A percentile compares a stretch with the other conserved stretches of the same genome.
Conservation (phyloP, 64 coral and sea anemone species). For the Stichodactyla helianthus region DNA sequence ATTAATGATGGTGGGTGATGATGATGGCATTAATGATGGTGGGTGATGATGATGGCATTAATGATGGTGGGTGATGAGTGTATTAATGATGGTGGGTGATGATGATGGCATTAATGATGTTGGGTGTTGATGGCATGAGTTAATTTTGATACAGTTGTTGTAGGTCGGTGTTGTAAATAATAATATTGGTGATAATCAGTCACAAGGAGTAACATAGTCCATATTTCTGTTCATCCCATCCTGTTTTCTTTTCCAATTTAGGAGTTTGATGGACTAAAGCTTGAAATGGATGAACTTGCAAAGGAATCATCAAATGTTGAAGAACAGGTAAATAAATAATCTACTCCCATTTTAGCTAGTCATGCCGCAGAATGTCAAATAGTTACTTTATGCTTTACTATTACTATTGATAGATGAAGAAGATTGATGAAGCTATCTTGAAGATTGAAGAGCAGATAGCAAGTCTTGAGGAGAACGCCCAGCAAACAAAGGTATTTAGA, state of each 20-base stretch:
- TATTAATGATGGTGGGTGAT: too few species aligned
- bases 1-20: too few species aligned
- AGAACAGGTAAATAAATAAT: constrained; percentile 49
- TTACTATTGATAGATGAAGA: constrained; percentile 45
- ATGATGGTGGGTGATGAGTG: too few species aligned
- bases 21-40: too few species aligned
- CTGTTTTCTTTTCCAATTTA: background rate
- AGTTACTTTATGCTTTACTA: background rate
- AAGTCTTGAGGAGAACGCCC: constrained; percentile 41
- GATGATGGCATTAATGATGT: too few species aligned
- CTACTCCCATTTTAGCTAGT: background rate
- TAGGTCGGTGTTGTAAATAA: too few species aligned
- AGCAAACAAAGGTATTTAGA: constrained; percentile 64
- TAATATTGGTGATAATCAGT: too few species aligned
- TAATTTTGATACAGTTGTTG: too few species aligned
- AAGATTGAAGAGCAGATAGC: constrained; percentile 65
- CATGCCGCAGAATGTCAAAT: too few species aligned
- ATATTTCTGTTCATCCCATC: background rate
- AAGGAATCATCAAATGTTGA: constrained; percentile 62
- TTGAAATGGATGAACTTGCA: constrained; percentile 85
- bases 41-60: too few species aligned
- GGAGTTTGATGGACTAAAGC: constrained; percentile 86
- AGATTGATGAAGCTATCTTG: constrained; percentile 61
- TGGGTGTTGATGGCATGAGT: too few species aligned
- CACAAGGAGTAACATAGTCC: too few species aligned